Conservation (phyloP, 2,888 invertebrate species). For the Sylvicola cinctus region DNA sequence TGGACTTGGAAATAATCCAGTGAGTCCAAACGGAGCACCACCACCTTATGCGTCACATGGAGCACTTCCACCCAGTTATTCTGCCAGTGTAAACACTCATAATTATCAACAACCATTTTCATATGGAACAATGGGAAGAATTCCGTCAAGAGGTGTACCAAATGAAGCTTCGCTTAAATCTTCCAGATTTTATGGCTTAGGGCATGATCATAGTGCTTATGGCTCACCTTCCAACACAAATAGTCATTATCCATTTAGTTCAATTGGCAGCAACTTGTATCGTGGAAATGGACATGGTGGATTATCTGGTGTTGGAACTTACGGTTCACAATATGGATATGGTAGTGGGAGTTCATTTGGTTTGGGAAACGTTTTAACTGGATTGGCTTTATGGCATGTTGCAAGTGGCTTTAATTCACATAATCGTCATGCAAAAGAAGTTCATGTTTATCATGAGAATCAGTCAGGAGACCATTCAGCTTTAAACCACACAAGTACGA, state of each 20-base stretch:
- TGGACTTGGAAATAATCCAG: not conserved
- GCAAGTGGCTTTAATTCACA: constrained; percentile 1
- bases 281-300: not conserved
- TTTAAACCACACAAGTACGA: too few species aligned
- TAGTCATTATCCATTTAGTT: not conserved
- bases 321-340: not conserved
- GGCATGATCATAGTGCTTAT: not conserved
- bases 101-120: not conserved
- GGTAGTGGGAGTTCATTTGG: not conserved
- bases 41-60: not conserved
- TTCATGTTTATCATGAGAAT: not conserved
- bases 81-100: not conserved
- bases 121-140: not conserved
- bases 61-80: constrained; percentile 1
- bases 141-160: not conserved
- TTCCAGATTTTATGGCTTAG: not conserved
- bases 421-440: not conserved
- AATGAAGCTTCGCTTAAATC: not conserved
- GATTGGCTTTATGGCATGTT: not conserved
- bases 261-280: too few species aligned
- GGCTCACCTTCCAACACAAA: not conserved
- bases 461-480: too few species aligned
- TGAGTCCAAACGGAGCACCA: not conserved
- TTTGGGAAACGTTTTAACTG: constrained; percentile 1
- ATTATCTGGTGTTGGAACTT: not conserved